Conservation (phyloP, 53 echinoderm and acorn worm species). For the Holothuria leucospilota region DNA sequence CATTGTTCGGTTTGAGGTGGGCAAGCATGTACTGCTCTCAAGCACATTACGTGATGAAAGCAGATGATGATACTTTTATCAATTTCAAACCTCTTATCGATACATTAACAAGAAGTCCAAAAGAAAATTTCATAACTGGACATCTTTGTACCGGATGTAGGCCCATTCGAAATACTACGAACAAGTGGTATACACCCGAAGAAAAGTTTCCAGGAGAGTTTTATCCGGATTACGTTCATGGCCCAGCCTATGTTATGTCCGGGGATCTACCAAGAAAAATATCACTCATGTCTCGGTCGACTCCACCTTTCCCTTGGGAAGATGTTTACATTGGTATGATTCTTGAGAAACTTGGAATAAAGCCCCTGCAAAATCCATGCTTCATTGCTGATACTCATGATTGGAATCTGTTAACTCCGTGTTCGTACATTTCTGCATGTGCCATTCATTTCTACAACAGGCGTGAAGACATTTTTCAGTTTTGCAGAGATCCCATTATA, state of each 20-base stretch:
- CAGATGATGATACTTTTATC: constrained; percentile 74
- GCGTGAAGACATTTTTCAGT: too few relatives aligned
- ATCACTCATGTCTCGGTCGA: not conserved
- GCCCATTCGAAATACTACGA: not conserved
- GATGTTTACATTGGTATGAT: constrained; percentile 30
- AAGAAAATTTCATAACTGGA: constrained; percentile 1
- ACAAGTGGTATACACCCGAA: constrained; percentile 21
- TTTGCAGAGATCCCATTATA: too few relatives aligned
- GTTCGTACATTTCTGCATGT: too few relatives aligned
- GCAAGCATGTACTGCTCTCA: constrained; percentile 66
- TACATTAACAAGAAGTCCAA: not conserved
- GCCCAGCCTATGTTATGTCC: constrained; percentile 19
- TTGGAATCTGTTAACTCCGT: too few relatives aligned
- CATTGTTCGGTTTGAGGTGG: constrained; percentile 78
- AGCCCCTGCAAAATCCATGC: not conserved
- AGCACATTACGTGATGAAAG: constrained; percentile 49
- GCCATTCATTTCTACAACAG: too few relatives aligned
- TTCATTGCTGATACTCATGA: not conserved
- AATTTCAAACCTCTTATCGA: constrained; percentile 38
- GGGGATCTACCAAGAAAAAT: not conserved
- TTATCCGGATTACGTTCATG: constrained; percentile 10
- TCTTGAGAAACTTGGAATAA: constrained; percentile 4
- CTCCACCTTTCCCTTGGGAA: constrained; percentile 21
- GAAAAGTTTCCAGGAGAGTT: not conserved
- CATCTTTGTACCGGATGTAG: not conserved